Percentiles rank a stretch among this genome's conserved stretches.
Conservation (phyloP, 1,140 invertebrate genomes). For the Protaetia brevitarsis region DNA sequence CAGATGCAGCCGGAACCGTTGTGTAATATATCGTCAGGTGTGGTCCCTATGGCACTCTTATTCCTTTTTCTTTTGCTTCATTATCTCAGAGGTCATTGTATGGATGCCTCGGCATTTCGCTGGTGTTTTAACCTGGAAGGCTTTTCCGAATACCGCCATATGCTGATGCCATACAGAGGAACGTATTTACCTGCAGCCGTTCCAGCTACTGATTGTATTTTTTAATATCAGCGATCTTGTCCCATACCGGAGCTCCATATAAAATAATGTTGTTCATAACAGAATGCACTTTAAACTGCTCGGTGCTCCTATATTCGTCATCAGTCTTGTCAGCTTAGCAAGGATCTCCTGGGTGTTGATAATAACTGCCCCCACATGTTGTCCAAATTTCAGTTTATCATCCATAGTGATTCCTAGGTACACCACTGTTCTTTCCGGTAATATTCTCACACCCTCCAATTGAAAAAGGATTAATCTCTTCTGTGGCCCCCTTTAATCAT, state of each 20-base stretch:
- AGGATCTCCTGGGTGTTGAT: background rate
- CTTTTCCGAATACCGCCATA: background rate
- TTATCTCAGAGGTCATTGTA: no score
- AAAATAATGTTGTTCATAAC: background rate
- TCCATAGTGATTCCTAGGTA: background rate
- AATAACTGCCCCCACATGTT: background rate
- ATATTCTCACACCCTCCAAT: background rate
- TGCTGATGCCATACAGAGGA: background rate
- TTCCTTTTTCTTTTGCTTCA: no score
- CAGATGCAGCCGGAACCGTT: no score
- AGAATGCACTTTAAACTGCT: background rate
- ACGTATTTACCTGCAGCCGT: background rate
- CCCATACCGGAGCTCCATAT: background rate
- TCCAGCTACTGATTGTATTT: background rate
- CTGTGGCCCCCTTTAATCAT: background rate
- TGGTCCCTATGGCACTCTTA: no score
- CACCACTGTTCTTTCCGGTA: background rate
- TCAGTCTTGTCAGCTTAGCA: background rate
- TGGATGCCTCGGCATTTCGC: no score
- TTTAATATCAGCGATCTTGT: background rate
- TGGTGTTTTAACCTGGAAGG: no score
- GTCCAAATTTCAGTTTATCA: background rate
- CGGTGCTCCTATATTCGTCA: background rate
- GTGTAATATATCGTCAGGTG: no score
- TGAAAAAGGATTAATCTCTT: background rate